Evolutionary conservation across 1,140 invertebrate species (phyloP), one percentile per base, ranked within the genome.

Genomic region (Tyrophagus putrescentiae): DNA sequence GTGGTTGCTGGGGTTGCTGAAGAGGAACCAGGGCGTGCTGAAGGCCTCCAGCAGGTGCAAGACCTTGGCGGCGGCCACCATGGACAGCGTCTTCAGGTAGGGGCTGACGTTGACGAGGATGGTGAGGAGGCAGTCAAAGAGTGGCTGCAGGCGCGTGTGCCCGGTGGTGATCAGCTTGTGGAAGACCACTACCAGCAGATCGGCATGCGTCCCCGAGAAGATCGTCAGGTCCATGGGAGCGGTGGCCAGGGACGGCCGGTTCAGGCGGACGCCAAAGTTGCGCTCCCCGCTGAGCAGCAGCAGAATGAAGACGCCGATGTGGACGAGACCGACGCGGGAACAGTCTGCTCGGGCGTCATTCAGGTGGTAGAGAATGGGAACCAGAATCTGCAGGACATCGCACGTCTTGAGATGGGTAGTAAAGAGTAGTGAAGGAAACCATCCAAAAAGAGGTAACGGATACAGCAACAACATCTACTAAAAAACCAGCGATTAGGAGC

Each of bases 81-180:
- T 99, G 3, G 94, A 98, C 13, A 99, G 72, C 0, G 94, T 97
- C 76, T 99, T 99, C 62, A 99, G 77, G 72, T 99, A 99, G 0
- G 96, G 96, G 1, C 95, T 99, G 18, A 99, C 91, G 76, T 98
- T 98, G 6, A 98, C 95, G 67, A 99, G 78, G 68, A 99, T 96
- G 3, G 95, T 98, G 33, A 99, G 76, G 6, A 99, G 76, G 71
- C 95, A 98, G 71, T 99, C 95, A 74, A 98, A 98, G 1, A 98
- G 75, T 34, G 94, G 94, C 75, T 98, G 94, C 53, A 99, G 76
- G 67, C 91, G 78, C 76, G 98, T 91, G 73, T 98, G 94, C 6
- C 94, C 95, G 4, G 92, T 97, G n/a, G 94, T 98, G 62, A 99
- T 92, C 57, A 99, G 90, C 76, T 98, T 98, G 74, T 98, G 94